Evolutionary conservation across 2,888 invertebrate genomes (phyloP).

Genomic region (Encarsia formosa): DNA sequence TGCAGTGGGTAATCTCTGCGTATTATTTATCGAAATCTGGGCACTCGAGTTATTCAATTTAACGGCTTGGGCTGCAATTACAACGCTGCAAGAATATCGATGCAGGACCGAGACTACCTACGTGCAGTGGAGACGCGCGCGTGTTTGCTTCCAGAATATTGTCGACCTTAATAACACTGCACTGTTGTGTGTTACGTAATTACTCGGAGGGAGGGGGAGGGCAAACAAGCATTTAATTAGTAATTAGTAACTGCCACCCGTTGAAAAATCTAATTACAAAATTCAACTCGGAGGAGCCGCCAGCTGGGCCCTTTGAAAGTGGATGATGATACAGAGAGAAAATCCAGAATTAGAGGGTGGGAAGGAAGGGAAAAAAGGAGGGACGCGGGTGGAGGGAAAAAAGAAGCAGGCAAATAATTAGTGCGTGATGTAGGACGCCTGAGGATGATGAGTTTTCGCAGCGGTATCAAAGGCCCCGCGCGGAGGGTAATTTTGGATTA

Average conservation of each 20-base stretch:
- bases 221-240: constrained; percentile 24
- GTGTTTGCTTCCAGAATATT: constrained; percentile 4
- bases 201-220: constrained; percentile 1
- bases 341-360: not conserved
- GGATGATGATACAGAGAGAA: not conserved
- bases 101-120: not conserved
- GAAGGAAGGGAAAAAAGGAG: not conserved
- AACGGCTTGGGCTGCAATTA: constrained; percentile 20
- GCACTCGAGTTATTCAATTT: constrained; percentile 26
- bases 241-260: constrained; percentile 7
- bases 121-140: not conserved
- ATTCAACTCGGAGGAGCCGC: not conserved
- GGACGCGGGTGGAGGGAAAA: not conserved
- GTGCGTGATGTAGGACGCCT: not conserved
- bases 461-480: not conserved
- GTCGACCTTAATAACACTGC: constrained; percentile 1
- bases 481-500: no score
- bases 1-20: not conserved
- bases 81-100: constrained; percentile 13
- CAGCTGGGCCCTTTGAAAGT: not conserved
- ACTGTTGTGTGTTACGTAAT: constrained; percentile 14
- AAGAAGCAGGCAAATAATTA: not conserved
- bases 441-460: not conserved
- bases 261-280: constrained; percentile 22
- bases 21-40: constrained; percentile 10